A percentile compares a stretch with the other conserved stretches of the same genome.
phyloP scores from a whole-genome alignment of 1,140 invertebrate genomes.

The Drosophila sproati region DNA sequence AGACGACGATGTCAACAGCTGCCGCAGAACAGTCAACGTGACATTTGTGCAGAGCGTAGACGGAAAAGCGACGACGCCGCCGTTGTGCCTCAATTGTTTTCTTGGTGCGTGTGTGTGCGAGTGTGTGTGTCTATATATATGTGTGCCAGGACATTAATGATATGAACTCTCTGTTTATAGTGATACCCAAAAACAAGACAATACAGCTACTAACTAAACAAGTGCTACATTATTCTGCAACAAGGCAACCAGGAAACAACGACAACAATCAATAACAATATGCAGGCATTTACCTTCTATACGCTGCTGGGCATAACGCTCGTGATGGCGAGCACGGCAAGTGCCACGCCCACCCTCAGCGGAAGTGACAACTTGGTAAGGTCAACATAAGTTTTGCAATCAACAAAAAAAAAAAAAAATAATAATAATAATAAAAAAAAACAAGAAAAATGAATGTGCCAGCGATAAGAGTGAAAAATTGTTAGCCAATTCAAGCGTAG shows the following conservation, averaged over 20 bases:
- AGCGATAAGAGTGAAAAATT: slow-evolving; percentile 52
- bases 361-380: slow-evolving; percentile 77
- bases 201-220: slow-evolving; percentile 21
- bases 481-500: slow-evolving; percentile 10
- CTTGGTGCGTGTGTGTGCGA: slow-evolving; percentile 28
- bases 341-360: slow-evolving; percentile 63
- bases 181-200: slow-evolving; percentile 26
- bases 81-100: slow-evolving; percentile 49
- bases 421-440: slow-evolving; percentile 15
- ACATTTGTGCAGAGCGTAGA: slow-evolving; percentile 63
- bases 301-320: slow-evolving; percentile 57
- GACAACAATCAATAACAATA: slow-evolving; percentile 25
- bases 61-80: slow-evolving; percentile 47
- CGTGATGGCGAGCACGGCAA: slow-evolving; percentile 53
- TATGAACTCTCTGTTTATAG: slow-evolving; percentile 28
- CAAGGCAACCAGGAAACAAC: slow-evolving; percentile 14
- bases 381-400: slow-evolving; percentile 16
- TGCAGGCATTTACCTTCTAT: slow-evolving; percentile 66
- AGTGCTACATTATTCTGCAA: slow-evolving; percentile 4
- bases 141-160: slow-evolving; percentile 50
- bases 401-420: slow-evolving; percentile 1
- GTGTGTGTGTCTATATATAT: slow-evolving; percentile 4
- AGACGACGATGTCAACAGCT: slow-evolving; percentile 83
- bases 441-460: slow-evolving; percentile 28
- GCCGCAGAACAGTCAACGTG: slow-evolving; percentile 50